Evolutionary conservation across 2,797 vertebrate species (phyloP), one percentile per base, ranked within the genome.

Genomic region (Eupleurogrammus muticus): DNA sequence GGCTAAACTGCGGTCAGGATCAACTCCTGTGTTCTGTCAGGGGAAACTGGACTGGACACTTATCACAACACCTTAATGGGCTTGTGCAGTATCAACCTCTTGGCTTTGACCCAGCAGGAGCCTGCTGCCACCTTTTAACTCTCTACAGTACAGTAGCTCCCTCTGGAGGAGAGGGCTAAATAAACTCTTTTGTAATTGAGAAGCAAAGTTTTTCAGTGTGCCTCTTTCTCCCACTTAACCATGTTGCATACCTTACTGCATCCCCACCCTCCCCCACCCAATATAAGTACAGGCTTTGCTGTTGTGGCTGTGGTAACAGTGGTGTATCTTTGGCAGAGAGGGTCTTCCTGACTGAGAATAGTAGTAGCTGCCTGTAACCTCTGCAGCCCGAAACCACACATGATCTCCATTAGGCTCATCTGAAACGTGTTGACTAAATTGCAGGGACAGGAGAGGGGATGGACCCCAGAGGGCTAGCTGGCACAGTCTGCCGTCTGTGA

Each of bases 361-460:
- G 82, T 84, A 62, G 84, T 83, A 81, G 80, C 84, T 82, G 85
- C 81, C 78, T 88, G 82, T 85, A 90, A 89, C 87, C 84, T 88
- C 85, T 79, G 81, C 23, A 60, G 85, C 89, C 81, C 79, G 61
- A 82, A 89, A 81, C 87, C 87, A 93, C 90, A 92, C 88, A 90
- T 92, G 92, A 92, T 92, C 90, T 91, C 88, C 87, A 92, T 93
- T 93, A 93, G 87, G 70, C 89, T 91, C 90, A 92, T 92, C 91
- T 91, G 89, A 93, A 93, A 92, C 51, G 89, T 91, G 92, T 90
- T 92, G 92, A 88, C 84, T 89, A 91, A 91, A 91, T 90, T 89
- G 91, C 85, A 88, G 87, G 89, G 91, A 92, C 88, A 91, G 88
- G 76, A 89, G 83, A 88, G 69, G 74, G 85, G 86, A 90, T 87